A percentile compares a stretch with the other conserved stretches of the same genome.
Evolutionary conservation across 2,888 invertebrate species (phyloP).

Genomic region (Apodemia zela): DNA sequence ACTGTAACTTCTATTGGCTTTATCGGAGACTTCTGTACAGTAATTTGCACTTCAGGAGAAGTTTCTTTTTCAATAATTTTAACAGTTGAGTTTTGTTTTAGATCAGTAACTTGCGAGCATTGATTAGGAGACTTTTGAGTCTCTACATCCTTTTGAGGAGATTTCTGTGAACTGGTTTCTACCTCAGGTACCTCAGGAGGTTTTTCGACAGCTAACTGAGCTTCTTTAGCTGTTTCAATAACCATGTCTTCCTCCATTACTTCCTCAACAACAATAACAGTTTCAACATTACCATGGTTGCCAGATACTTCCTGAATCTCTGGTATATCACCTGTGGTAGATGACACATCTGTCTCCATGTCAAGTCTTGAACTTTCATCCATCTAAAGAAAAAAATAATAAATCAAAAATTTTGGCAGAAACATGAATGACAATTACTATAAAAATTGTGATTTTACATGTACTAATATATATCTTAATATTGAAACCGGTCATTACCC

Average conservation of each 20-base stretch:
- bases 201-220: slow-evolving; percentile 20
- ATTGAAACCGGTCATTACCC: slow-evolving; percentile 65
- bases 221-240: slow-evolving; percentile 17
- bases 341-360: slow-evolving; percentile 69
- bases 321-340: slow-evolving; percentile 58
- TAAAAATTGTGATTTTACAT: neutral
- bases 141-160: neutral
- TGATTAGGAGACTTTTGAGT: neutral
- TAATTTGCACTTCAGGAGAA: slow-evolving; percentile 2
- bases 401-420: slow-evolving; percentile 16
- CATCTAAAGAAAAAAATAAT: slow-evolving; percentile 43
- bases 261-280: slow-evolving; percentile 59
- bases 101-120: neutral
- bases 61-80: slow-evolving; percentile 14
- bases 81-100: slow-evolving; percentile 5
- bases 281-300: slow-evolving; percentile 55
- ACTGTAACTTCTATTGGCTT: neutral
- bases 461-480: slow-evolving; percentile 40
- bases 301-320: slow-evolving; percentile 52
- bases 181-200: slow-evolving; percentile 10
- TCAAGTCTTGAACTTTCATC: slow-evolving; percentile 61
- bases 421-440: slow-evolving; percentile 36
- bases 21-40: slow-evolving; percentile 4
- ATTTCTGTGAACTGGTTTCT: neutral
- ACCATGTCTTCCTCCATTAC: slow-evolving; percentile 41